Evolutionary conservation across 2,113 vertebrate genomes (phyloP), one percentile per base, ranked within the genome.

Genomic region (Amblyopsis rosae): DNA sequence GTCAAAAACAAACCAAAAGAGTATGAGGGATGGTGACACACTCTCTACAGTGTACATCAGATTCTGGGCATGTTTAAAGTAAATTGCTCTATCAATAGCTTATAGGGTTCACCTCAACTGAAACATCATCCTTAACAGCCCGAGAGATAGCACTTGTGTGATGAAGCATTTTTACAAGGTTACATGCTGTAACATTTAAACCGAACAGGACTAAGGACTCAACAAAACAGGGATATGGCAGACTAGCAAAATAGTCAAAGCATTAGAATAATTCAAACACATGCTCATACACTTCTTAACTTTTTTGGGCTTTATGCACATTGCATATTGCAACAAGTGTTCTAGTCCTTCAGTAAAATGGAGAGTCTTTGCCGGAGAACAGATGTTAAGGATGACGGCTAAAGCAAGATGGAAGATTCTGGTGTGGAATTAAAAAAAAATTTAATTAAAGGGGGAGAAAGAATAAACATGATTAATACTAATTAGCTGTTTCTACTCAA

Each of bases 11-110:
- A 51, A 51, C 11, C 13, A 51, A 11, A 51, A 15, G 11, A 51
- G 11, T 15, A 51, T 12, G 2, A 51, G 49, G 49, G 11, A 1
- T 7, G 11, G 49, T 51, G 49, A 51, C 9, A 15, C 49, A 11
- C 13, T 51, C 3, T 69, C 72, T 72, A 59, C 48, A 49, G 54
- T 50, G 19, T 66, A 1, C 15, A 26, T 72, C 59, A 19, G 17
- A 47, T 46, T 49, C 64, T n/a, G 10, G 16, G 9, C 33, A 87
- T 70, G 75, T 88, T 73, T 86, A 72, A 86, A 82, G 74, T 80
- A 78, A 84, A 82, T 86, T 79, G 79, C 54, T 68, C 70, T 32
- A 73, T 72, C 76, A 73, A 72, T 80, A 70, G 12, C 60, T 75
- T 41, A 68, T 60, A 51, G 59, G 67, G 53, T 47, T 49, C n/a